Conservation (phyloP, 2,113 vertebrate genomes). For the Nycticebus coucang region DNA sequence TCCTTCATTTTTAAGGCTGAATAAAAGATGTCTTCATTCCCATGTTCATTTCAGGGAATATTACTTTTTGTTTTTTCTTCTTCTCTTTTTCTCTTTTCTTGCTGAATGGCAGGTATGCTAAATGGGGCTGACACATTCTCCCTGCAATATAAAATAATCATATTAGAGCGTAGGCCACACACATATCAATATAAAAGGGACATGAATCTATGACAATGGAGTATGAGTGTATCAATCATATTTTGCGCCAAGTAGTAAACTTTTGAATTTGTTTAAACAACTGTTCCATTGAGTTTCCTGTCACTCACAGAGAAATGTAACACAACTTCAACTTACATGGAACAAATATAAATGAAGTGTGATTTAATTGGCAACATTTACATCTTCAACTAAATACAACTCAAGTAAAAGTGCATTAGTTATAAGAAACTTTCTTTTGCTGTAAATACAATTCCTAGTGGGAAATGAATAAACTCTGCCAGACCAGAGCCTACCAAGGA, state of each 20-base stretch:
- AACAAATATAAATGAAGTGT: not conserved
- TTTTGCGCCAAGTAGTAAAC: not conserved
- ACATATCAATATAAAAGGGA: not conserved
- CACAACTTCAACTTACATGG: not conserved
- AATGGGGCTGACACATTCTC: not conserved
- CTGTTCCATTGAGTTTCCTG: not conserved
- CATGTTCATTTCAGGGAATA: not conserved
- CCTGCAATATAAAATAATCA: not conserved
- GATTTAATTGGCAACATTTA: not conserved
- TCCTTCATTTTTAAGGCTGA: not conserved
- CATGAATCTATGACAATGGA: too few species aligned
- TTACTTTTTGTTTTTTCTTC: not conserved
- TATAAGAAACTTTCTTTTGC: not conserved
- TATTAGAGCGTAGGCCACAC: not conserved
- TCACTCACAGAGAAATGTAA: not conserved
- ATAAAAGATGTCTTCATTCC: not conserved
- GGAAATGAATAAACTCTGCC: not conserved
- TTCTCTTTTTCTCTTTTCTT: not conserved
- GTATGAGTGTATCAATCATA: not conserved
- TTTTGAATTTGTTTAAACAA: not conserved
- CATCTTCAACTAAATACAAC: not conserved
- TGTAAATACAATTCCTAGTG: not conserved
- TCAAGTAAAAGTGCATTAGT: not conserved
- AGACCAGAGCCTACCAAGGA: not conserved
- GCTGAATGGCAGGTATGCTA: not conserved